These are phyloP conservation scores for Calephelis nemesis DNA, from an alignment of 1,140 invertebrate species.

Conservation along the genomic window DNA sequence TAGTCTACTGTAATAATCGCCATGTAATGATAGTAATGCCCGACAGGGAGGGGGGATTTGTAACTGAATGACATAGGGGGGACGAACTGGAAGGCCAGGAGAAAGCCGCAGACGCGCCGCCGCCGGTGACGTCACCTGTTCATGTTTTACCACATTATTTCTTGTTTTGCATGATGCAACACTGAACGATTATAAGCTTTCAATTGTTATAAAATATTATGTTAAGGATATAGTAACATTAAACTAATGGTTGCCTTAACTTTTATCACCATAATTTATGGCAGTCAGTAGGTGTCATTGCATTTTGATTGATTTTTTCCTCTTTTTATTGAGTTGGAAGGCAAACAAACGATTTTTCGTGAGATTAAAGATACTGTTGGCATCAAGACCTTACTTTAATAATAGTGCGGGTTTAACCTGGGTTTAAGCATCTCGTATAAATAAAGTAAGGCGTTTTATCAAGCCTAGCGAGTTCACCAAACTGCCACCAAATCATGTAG, in stretches of 20 bases:
- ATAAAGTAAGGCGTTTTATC: too few relatives aligned
- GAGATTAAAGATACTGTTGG: too few relatives aligned
- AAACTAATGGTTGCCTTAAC: not conserved
- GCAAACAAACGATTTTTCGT: too few relatives aligned
- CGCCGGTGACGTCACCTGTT: conserved; percentile 5
- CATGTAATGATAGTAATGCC: not conserved
- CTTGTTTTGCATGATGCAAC: conserved; percentile 12
- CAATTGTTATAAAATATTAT: conserved; percentile 4
- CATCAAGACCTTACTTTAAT: too few relatives aligned
- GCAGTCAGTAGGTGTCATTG: too few relatives aligned
- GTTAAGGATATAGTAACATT: not conserved
- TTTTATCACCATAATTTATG: too few relatives aligned
- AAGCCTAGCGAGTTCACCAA: too few relatives aligned
- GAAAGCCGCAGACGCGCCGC: conserved; percentile 9
- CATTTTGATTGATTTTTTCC: too few relatives aligned
- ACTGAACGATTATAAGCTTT: conserved; percentile 4
- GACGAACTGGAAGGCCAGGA: not conserved
- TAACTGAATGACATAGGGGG: not conserved
- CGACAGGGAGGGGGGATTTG: not conserved
- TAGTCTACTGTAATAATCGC: not conserved
- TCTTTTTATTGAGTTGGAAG: too few relatives aligned
- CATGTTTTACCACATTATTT: conserved; percentile 1
- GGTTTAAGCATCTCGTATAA: too few relatives aligned
- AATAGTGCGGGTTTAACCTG: too few relatives aligned
- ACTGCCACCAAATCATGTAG: too few relatives aligned